Evolutionary conservation across 2,113 vertebrate genomes (phyloP).

Genomic region (Leucosticte australis): DNA sequence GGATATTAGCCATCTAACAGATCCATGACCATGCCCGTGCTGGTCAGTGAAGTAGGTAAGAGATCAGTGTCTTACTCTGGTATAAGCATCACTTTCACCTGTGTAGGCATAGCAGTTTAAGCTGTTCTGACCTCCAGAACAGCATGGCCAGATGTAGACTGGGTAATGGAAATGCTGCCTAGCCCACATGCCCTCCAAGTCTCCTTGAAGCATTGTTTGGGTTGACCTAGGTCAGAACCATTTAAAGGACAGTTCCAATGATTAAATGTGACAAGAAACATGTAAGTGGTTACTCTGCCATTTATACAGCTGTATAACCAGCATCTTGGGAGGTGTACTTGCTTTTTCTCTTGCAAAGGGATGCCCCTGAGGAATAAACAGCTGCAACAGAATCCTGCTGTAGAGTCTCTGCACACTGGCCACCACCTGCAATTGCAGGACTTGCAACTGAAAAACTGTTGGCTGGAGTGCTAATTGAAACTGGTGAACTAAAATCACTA

Average conservation of each 20-base stretch:
- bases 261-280: background rate
- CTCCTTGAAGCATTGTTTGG: background rate
- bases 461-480: background rate
- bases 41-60: background rate
- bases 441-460: background rate
- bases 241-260: background rate
- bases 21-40: background rate
- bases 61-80: background rate
- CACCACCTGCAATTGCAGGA: background rate
- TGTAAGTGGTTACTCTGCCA: background rate
- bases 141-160: background rate
- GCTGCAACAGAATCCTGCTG: background rate
- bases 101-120: background rate
- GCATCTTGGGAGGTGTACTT: fast-evolving
- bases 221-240: background rate
- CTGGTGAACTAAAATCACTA: background rate
- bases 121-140: background rate
- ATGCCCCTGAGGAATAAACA: fast-evolving
- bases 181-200: background rate
- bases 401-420: background rate
- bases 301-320: background rate
- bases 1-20: background rate
- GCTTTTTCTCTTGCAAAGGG: background rate
- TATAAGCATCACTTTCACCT: background rate
- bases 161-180: background rate